Evolutionary conservation across 2,888 invertebrate genomes (phyloP).

Genomic region (Vanessa cardui): DNA sequence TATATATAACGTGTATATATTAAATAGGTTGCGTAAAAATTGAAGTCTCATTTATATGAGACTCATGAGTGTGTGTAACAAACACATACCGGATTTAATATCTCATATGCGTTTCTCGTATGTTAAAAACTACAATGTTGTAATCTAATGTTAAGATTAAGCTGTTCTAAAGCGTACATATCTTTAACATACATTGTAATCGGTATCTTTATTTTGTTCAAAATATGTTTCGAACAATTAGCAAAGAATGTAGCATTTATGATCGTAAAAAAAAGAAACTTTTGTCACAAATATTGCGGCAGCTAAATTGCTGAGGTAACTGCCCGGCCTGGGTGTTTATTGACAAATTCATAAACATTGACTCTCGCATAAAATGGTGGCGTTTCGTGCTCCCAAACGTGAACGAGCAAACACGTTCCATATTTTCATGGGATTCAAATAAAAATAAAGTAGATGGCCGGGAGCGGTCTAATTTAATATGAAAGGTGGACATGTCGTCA

Average conservation of each 20-base stretch:
- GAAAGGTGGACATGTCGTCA: slow-evolving; percentile 72
- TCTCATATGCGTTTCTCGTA: slow-evolving; percentile 66
- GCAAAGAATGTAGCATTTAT: slow-evolving; percentile 46
- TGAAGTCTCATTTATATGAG: slow-evolving; percentile 32
- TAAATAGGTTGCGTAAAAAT: background rate
- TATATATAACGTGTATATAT: slow-evolving; percentile 46
- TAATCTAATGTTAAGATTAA: slow-evolving; percentile 59
- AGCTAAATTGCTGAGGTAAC: slow-evolving; percentile 67
- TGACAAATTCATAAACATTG: slow-evolving; percentile 81
- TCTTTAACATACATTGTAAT: slow-evolving; percentile 71
- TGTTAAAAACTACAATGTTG: slow-evolving; percentile 64
- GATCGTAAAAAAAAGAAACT: slow-evolving; percentile 47
- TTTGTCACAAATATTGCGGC: slow-evolving; percentile 54
- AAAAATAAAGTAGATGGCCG: slow-evolving; percentile 79
- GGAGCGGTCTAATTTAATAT: slow-evolving; percentile 79
- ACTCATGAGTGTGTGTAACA: slow-evolving; percentile 51
- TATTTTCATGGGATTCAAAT: slow-evolving; percentile 81
- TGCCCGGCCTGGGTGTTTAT: slow-evolving; percentile 65
- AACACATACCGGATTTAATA: slow-evolving; percentile 60
- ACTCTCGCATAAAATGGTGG: slow-evolving; percentile 71
- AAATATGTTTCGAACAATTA: slow-evolving; percentile 69
- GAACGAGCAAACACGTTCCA: slow-evolving; percentile 71
- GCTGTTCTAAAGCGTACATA: slow-evolving; percentile 61
- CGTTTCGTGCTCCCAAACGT: slow-evolving; percentile 63
- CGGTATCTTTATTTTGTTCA: slow-evolving; percentile 60